Percentiles rank a stretch among this genome's conserved stretches.
These are phyloP conservation scores for Puntigrus tetrazona DNA, from an alignment of 2,113 vertebrate species.

Conservation along the genomic window DNA sequence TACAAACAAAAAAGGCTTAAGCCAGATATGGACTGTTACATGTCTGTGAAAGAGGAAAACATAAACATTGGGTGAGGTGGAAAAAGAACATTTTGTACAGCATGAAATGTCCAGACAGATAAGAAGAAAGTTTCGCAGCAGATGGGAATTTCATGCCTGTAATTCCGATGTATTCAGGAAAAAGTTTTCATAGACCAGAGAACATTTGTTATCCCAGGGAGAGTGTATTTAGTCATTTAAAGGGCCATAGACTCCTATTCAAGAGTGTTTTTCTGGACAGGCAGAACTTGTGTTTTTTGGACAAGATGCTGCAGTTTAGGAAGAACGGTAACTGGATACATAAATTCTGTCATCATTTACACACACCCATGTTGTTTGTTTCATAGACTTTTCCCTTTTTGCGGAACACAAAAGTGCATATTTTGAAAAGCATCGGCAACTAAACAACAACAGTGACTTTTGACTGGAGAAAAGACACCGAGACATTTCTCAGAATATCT, in stretches of 20 bases:
- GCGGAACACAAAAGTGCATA: not conserved
- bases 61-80: not conserved
- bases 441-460: not conserved
- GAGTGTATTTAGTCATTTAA: not conserved
- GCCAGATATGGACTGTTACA: not conserved
- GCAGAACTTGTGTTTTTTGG: not conserved
- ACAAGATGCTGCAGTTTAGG: not conserved
- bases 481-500: not conserved
- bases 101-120: not conserved
- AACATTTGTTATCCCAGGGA: not conserved
- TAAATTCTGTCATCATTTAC: not conserved
- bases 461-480: not conserved
- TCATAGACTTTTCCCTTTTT: not conserved
- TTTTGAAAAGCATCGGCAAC: not conserved
- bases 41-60: not conserved
- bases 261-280: not conserved
- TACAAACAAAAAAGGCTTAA: not conserved
- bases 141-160: not conserved
- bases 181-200: not conserved
- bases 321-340: not conserved
- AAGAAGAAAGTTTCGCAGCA: not conserved
- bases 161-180: not conserved
- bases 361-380: not conserved
- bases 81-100: conserved; percentile 11
- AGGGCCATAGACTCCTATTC: not conserved